Conservation (phyloP, 2,888 invertebrate genomes). For the Salticus scenicus region DNA sequence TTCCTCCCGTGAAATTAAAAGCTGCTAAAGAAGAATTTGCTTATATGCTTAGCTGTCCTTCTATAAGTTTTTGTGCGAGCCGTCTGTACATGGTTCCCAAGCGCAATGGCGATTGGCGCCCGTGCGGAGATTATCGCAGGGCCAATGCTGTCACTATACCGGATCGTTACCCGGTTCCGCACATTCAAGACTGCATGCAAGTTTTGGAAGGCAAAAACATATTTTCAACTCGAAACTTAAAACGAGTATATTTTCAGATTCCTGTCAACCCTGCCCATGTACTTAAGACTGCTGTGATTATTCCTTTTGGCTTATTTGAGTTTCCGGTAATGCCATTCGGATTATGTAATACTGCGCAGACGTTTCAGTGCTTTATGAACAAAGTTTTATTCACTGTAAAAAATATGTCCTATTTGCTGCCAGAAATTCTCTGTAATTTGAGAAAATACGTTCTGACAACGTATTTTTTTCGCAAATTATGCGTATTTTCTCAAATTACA, state of each 20-base stretch:
- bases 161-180: not conserved
- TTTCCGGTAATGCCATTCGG: not conserved
- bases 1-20: not conserved
- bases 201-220: not conserved
- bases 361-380: not conserved
- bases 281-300: not conserved
- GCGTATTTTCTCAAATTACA: too few species aligned
- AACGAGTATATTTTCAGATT: not conserved
- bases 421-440: too few species aligned
- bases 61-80: conserved; percentile 22
- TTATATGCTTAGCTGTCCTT: conserved; percentile 13
- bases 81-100: conserved; percentile 45
- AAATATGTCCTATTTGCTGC: too few species aligned
- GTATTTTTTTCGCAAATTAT: too few species aligned
- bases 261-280: not conserved
- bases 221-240: not conserved
- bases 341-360: not conserved
- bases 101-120: conserved; percentile 27
- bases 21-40: conserved; percentile 12
- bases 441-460: too few species aligned
- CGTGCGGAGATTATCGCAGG: conserved; percentile 30
- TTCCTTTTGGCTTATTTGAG: not conserved
- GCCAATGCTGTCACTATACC: not conserved
- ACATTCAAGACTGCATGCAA: not conserved
- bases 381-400: too few species aligned